Evolutionary conservation across 2,888 invertebrate genomes (phyloP).

Genomic region (Caenorhabditis doughertyi): DNA sequence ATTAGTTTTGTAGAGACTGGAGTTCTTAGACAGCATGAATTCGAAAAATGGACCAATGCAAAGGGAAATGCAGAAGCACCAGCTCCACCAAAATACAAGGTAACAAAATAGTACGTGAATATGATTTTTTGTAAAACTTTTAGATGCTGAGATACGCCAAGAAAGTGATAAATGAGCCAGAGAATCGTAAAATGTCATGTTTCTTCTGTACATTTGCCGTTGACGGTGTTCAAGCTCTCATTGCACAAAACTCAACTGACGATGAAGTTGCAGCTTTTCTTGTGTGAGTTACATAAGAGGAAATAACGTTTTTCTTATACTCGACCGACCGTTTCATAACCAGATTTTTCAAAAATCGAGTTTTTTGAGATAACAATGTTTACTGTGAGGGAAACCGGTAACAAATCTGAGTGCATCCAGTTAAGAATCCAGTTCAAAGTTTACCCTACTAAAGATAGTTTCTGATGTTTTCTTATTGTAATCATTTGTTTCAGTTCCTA

Average conservation of each 20-base stretch:
- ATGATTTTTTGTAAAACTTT: conserved; percentile 1
- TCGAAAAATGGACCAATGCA: conserved; percentile 48
- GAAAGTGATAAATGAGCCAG: conserved; percentile 62
- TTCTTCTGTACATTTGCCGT: conserved; percentile 71
- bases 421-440: no score
- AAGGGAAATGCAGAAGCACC: conserved; percentile 38
- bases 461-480: background rate
- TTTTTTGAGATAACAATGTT: no score
- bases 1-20: conserved; percentile 34
- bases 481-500: conserved; percentile 20
- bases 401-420: no score
- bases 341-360: no score
- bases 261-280: conserved; percentile 72
- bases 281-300: no score
- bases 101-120: background rate
- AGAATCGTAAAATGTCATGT: conserved; percentile 68
- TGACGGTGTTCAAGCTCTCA: conserved; percentile 69
- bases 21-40: conserved; percentile 34
- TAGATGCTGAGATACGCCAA: conserved; percentile 68
- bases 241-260: conserved; percentile 68
- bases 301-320: no score
- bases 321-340: no score
- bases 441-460: background rate
- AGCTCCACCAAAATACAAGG: conserved; percentile 63
- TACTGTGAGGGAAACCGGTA: no score